Percentiles rank a stretch among this genome's conserved stretches.
Conservation (phyloP, 2,888 invertebrate species). For the Athrips mouffetella region DNA sequence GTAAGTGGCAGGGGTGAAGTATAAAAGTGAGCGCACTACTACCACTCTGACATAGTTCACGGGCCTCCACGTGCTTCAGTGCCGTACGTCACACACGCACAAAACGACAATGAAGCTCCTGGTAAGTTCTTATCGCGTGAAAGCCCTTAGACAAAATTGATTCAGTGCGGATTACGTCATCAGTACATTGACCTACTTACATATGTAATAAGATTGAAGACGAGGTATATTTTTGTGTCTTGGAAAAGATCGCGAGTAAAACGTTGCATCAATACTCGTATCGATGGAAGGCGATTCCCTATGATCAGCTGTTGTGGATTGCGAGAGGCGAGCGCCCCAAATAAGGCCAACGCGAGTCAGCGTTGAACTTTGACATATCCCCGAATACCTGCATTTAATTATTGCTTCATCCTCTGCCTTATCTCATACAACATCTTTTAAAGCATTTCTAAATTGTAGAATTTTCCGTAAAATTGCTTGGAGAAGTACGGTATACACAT, state of each 20-base stretch:
- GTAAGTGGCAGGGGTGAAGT: conserved; percentile 75
- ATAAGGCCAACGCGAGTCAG: conserved; percentile 54
- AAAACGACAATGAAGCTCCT: conserved; percentile 68
- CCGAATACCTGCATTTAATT: conserved; percentile 51
- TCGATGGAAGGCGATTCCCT: conserved; percentile 40
- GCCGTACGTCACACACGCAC: conserved; percentile 48
- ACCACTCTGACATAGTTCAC: conserved; percentile 75
- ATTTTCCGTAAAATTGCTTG: not conserved
- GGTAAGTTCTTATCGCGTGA: conserved; percentile 53
- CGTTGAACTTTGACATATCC: conserved; percentile 65
- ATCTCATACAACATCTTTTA: conserved; percentile 14
- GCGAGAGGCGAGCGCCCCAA: conserved; percentile 45
- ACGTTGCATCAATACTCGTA: conserved; percentile 29
- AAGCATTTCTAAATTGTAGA: conserved; percentile 7
- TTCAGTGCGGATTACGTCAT: not conserved
- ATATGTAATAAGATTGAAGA: not conserved
- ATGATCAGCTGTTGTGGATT: conserved; percentile 50
- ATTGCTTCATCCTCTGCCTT: conserved; percentile 26
- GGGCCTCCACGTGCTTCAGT: conserved; percentile 59
- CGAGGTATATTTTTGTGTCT: not conserved
- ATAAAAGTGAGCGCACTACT: conserved; percentile 71
- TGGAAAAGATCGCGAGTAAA: not conserved
- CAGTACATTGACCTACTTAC: not conserved
- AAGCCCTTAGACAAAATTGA: not conserved
- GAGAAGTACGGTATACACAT: no score